These are phyloP conservation scores for Oceanites oceanicus DNA, from an alignment of 2,113 vertebrate species.

Conservation along the genomic window DNA sequence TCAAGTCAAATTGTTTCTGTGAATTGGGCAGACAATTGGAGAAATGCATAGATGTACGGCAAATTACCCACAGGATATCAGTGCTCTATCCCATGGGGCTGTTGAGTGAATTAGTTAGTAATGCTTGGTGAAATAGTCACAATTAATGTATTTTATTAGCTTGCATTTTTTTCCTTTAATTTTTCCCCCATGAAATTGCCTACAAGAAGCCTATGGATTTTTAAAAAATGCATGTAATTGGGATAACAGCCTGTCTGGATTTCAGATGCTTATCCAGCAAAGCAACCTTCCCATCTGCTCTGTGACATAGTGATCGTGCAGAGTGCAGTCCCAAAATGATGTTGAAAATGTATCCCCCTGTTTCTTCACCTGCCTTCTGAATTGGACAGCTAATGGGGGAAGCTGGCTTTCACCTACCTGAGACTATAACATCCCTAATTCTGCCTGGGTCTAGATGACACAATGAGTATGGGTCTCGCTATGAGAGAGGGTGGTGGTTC, in stretches of 20 bases:
- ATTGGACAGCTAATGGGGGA: rapidly evolving
- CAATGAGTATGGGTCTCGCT: rapidly evolving
- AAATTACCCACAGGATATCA: neutral
- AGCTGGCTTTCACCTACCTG: neutral
- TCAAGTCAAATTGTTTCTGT: neutral
- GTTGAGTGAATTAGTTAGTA: conserved; percentile 42
- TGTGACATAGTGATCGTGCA: rapidly evolving
- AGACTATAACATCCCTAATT: neutral
- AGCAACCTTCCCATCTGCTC: neutral
- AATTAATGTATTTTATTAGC: conserved; percentile 15
- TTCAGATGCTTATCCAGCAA: neutral
- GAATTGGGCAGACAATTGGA: neutral
- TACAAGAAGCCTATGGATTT: neutral
- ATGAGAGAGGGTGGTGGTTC: neutral
- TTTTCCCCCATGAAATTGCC: neutral
- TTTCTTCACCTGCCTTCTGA: neutral
- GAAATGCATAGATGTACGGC: neutral
- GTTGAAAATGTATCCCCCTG: neutral
- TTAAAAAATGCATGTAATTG: neutral
- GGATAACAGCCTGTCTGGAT: neutral
- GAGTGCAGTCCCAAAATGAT: neutral
- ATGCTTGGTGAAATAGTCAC: conserved; percentile 9
- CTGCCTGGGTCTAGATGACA: neutral
- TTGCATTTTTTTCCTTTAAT: neutral
- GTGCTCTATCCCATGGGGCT: neutral